These are phyloP conservation scores for Botia kubotai DNA, from an alignment of 2,797 vertebrate species.

Conservation along the genomic window DNA sequence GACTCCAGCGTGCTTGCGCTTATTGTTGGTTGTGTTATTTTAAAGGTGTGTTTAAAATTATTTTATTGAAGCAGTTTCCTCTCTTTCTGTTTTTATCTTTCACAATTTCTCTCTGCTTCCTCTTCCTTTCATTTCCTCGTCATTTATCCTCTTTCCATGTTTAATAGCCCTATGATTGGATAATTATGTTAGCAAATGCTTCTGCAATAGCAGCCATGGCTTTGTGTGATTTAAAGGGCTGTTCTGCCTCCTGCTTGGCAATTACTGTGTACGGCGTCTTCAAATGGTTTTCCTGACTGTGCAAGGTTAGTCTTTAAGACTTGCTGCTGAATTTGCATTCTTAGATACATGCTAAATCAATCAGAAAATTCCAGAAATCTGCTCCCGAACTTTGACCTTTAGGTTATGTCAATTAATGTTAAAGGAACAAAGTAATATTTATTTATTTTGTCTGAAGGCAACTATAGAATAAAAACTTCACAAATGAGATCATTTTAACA, in stretches of 20 bases:
- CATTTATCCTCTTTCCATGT: not conserved
- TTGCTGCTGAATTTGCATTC: not conserved
- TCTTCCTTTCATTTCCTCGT: not conserved
- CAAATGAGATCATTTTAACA: too few relatives aligned
- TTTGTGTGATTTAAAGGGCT: constrained; percentile 13
- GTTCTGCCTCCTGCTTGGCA: not conserved
- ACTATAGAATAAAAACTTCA: too few relatives aligned
- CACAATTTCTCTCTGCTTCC: not conserved
- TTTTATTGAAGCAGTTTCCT: constrained; percentile 5
- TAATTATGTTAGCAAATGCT: constrained; percentile 15
- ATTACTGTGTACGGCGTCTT: not conserved
- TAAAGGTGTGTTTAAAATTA: not conserved
- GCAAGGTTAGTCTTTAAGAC: not conserved
- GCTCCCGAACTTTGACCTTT: not conserved
- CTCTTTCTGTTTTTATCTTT: not conserved
- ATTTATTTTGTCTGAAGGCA: too few relatives aligned
- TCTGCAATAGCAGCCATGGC: not conserved
- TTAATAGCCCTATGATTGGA: constrained; percentile 18
- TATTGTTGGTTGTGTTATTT: too few relatives aligned
- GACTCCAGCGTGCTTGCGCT: too few relatives aligned
- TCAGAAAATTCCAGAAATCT: not conserved
- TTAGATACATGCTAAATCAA: not conserved
- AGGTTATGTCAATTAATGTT: not conserved
- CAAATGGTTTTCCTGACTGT: constrained; percentile 3
- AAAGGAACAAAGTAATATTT: too few relatives aligned